These are phyloP conservation scores for Ataeniobius toweri DNA, from an alignment of 2,797 vertebrate species.

Conservation along the genomic window DNA sequence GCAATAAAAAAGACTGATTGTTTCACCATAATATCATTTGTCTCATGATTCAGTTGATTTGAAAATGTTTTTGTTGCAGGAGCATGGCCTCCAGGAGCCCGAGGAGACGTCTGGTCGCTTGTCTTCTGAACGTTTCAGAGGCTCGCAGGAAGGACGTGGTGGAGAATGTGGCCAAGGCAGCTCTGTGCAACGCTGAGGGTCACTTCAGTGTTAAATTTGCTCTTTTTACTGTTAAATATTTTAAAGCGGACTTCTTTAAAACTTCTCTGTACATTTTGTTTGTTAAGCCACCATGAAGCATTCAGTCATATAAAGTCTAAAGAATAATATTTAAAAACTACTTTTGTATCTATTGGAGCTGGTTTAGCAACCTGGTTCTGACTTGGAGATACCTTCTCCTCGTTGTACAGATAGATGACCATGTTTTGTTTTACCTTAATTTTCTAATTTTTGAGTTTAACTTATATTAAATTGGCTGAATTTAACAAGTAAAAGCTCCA, in stretches of 20 bases:
- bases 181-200: constrained; percentile 73
- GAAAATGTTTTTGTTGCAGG: constrained; percentile 9
- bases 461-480: neutral
- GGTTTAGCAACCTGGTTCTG: neutral
- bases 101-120: constrained; percentile 75
- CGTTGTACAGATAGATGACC: neutral
- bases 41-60: neutral
- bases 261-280: neutral
- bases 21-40: neutral
- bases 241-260: neutral
- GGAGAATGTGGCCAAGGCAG: constrained; percentile 81
- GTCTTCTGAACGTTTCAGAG: constrained; percentile 86
- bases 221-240: neutral
- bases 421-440: neutral
- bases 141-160: constrained; percentile 80
- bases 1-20: neutral
- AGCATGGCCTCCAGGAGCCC: constrained; percentile 61
- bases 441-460: neutral
- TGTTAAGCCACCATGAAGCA: neutral
- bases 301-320: neutral
- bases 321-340: neutral
- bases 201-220: constrained; percentile 4
- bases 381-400: too few species aligned
- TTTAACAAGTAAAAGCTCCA: too few species aligned
- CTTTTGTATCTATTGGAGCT: neutral